phyloP scores from a whole-genome alignment of 2,888 invertebrate species.

The Aleiodes testaceus region DNA sequence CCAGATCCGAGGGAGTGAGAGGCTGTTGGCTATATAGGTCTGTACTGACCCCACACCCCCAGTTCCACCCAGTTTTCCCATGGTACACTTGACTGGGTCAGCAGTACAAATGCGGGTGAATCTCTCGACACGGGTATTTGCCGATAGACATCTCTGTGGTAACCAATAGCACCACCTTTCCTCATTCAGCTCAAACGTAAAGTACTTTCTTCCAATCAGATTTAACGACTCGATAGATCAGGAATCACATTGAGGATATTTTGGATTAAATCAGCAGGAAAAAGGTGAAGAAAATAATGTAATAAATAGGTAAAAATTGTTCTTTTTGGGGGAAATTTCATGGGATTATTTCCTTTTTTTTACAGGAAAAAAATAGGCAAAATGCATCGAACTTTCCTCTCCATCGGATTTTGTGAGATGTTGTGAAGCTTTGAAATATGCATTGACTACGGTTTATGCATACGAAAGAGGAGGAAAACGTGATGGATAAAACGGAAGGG shows the following conservation, averaged over 20 bases:
- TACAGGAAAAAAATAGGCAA: too few species aligned
- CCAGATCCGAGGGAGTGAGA: slow-evolving; percentile 11
- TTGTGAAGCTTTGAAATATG: slow-evolving; percentile 49
- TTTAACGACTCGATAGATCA: neutral
- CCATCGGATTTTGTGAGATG: slow-evolving; percentile 3
- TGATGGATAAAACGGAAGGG: slow-evolving; percentile 37
- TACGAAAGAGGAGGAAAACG: slow-evolving; percentile 6
- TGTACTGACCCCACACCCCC: slow-evolving; percentile 22
- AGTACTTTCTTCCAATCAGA: slow-evolving; percentile 13
- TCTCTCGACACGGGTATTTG: slow-evolving; percentile 46
- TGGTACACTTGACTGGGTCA: slow-evolving; percentile 45
- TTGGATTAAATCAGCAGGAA: too few species aligned
- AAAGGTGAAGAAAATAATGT: too few species aligned
- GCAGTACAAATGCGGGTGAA: slow-evolving; percentile 32
- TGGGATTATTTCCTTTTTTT: too few species aligned
- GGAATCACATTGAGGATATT: neutral
- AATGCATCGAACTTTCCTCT: slow-evolving; percentile 16
- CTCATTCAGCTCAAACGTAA: slow-evolving; percentile 1
- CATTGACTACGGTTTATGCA: slow-evolving; percentile 37
- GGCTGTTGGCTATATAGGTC: slow-evolving; percentile 9
- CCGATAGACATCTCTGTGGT: slow-evolving; percentile 50
- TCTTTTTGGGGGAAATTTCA: too few species aligned
- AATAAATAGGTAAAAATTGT: too few species aligned
- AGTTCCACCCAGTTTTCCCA: slow-evolving; percentile 3
- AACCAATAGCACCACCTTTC: slow-evolving; percentile 38